Conservation (phyloP, 1,140 invertebrate species). For the Eciton burchellii region DNA sequence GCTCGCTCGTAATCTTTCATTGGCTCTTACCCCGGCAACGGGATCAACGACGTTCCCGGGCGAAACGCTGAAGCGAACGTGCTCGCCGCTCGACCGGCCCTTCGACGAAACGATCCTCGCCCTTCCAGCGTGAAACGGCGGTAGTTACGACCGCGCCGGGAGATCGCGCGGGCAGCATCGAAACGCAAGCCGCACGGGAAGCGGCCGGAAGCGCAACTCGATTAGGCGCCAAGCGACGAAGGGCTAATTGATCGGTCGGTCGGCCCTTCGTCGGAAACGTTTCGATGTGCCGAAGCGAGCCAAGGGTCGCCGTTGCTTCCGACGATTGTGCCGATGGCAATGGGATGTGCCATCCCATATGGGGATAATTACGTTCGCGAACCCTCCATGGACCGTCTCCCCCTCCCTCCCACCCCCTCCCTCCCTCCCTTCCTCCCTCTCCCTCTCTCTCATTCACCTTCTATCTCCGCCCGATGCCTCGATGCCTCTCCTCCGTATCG, state of each 20-base stretch:
- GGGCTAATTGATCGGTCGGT: slow-evolving; percentile 27
- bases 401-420: too few relatives aligned
- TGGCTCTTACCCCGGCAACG: slow-evolving; percentile 31
- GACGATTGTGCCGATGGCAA: slow-evolving; percentile 49
- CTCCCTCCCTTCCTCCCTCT: too few relatives aligned
- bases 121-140: slow-evolving; percentile 32
- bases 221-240: slow-evolving; percentile 46
- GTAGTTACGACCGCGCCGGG: slow-evolving; percentile 11
- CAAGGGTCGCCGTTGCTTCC: slow-evolving; percentile 7
- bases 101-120: slow-evolving; percentile 8
- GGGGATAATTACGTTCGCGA: slow-evolving; percentile 22
- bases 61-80: slow-evolving; percentile 18
- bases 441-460: too few relatives aligned
- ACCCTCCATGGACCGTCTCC: slow-evolving; percentile 19
- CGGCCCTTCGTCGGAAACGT: slow-evolving; percentile 23
- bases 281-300: slow-evolving; percentile 1
- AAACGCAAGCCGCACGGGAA: slow-evolving; percentile 1
- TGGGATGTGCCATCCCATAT: slow-evolving; percentile 48
- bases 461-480: too few relatives aligned
- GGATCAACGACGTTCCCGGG: not conserved
- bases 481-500: too few relatives aligned
- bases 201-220: slow-evolving; percentile 19
- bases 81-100: slow-evolving; percentile 37
- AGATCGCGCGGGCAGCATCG: slow-evolving; percentile 22
- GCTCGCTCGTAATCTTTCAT: slow-evolving; percentile 51